Evolutionary conservation across 1,140 invertebrate genomes (phyloP), one percentile per base, ranked within the genome.

Genomic region (Solen grandis): DNA sequence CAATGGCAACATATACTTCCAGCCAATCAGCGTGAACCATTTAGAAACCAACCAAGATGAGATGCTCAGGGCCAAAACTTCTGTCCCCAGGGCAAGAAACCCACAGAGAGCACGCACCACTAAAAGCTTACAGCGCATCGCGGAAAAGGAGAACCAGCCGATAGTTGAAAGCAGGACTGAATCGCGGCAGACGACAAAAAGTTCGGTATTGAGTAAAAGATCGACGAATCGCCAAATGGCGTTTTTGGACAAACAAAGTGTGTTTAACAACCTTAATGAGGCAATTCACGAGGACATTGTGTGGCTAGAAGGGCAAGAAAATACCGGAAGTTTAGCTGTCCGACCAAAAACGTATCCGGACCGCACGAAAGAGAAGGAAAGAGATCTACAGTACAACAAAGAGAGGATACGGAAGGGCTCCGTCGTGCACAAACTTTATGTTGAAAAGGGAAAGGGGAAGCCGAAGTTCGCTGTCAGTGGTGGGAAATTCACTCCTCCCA

Each of bases 1-100:
- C 84, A 79, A 90, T 83, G 90, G 90, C n/a, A 91, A 91, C 78
- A 86, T 91, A 8, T 91, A 91, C 79, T 91, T 91, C 84, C 88
- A 91, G 63, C 90, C 90, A 36, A 89, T 91, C 33, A 74, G 82
- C 25, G 86, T 91, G 35, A 74, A 73, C 60, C 77, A 66, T 16
- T n/a, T 80, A 3, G 59, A 69, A 31, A 14, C 10, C 27, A 65
- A 78, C 60, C 0, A 54, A 38, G 52, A 68, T 1, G 50, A 63
- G 4, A 27, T 25, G 35, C n/a, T n/a, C n/a, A 41, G 75, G 13
- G 75, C 75, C 10, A 55, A 66, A 31, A 78, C 75, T 14, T 78
- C 75, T n/a, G n/a, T 78, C 36, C 41, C 81, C 57, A 27, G 60
- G 83, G 16, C 62, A 35, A 68, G 41, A 31, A 25, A 68, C 41